These are phyloP conservation scores for Heliconius aoede DNA, from an alignment of 2,888 invertebrate species.

Conservation along the genomic window DNA sequence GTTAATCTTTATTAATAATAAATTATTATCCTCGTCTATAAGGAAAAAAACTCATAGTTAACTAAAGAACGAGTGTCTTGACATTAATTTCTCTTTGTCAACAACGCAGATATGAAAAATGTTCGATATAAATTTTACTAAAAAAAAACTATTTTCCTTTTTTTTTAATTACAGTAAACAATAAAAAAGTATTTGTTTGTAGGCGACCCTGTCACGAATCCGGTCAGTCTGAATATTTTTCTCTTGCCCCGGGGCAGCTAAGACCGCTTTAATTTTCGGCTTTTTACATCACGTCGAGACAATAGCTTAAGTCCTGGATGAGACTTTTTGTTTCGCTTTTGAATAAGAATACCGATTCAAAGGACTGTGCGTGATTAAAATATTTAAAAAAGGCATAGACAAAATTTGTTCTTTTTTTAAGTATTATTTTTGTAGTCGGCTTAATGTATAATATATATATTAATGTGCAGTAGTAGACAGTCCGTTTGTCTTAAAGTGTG, in stretches of 20 bases:
- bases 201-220: conserved; percentile 36
- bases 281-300: conserved; percentile 44
- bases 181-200: conserved; percentile 26
- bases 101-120: too few species aligned
- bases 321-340: conserved; percentile 40
- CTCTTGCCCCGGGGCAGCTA: conserved; percentile 26
- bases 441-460: not conserved
- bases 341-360: conserved; percentile 39
- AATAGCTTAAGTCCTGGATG: conserved; percentile 40
- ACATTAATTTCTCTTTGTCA: not conserved
- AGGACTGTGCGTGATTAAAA: conserved; percentile 42
- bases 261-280: conserved; percentile 36
- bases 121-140: not conserved
- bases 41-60: too few species aligned
- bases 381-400: conserved; percentile 14
- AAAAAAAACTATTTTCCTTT: conserved; percentile 7
- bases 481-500: too few species aligned
- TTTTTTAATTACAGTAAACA: conserved; percentile 17
- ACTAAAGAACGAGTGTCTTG: not conserved
- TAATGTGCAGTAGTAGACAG: too few species aligned
- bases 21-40: too few species aligned
- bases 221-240: conserved; percentile 43
- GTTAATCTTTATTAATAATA: too few species aligned
- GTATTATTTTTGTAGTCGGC: not conserved
- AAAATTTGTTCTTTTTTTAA: not conserved